Conservation (phyloP, 2,113 vertebrate genomes). For the Sylvietta virens region DNA sequence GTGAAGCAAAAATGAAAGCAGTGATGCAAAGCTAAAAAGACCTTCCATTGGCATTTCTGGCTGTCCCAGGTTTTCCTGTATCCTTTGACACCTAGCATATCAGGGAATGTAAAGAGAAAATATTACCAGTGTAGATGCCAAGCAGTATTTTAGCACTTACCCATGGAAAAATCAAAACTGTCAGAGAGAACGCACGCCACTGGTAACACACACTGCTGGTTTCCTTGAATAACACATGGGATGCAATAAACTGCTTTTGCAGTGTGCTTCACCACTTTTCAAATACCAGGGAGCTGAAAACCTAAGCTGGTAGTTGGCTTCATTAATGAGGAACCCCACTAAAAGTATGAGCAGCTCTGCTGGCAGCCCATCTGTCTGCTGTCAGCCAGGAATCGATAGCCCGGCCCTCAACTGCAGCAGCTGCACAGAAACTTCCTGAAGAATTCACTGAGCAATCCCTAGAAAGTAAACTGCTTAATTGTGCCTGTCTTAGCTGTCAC, state of each 20-base stretch:
- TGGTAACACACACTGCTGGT: not conserved
- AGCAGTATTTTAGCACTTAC: not conserved
- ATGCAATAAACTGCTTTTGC: conserved; percentile 11
- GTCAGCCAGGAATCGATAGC: conserved; percentile 31
- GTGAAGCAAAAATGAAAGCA: not conserved
- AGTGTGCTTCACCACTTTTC: not conserved
- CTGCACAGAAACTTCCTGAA: conserved; percentile 13
- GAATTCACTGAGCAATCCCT: conserved; percentile 22
- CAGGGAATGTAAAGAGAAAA: not conserved
- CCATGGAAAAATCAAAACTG: not conserved
- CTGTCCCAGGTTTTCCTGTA: not conserved
- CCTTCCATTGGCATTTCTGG: not conserved
- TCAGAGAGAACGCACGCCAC: not conserved
- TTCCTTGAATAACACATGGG: conserved; percentile 4
- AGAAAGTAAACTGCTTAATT: conserved; percentile 32
- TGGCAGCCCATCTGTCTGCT: conserved; percentile 68
- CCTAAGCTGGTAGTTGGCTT: not conserved
- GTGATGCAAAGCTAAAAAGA: not conserved
- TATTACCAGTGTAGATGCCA: not conserved
- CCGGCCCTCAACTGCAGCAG: not conserved
- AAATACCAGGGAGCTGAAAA: conserved; percentile 23
- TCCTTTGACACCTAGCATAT: not conserved
- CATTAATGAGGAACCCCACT: conserved; percentile 48
- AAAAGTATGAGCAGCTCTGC: conserved; percentile 25
- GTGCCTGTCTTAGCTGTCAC: conserved; percentile 21